Conservation (phyloP, 2,888 invertebrate genomes). For the Anaspis maculata region DNA sequence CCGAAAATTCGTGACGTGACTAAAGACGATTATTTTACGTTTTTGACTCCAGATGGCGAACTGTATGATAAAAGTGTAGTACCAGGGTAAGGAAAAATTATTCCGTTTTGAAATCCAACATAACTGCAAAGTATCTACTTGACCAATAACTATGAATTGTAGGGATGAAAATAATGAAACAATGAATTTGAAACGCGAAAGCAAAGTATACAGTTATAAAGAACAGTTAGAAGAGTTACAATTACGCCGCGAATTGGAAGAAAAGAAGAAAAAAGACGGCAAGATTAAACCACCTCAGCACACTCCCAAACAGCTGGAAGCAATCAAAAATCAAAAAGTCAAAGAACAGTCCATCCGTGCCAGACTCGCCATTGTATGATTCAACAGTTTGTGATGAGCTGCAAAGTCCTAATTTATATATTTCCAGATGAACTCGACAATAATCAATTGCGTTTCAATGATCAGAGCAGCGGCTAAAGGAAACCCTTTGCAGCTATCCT, state of each 20-base stretch:
- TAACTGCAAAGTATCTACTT: no score
- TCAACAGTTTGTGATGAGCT: no score
- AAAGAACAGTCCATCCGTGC: slow-evolving; percentile 75
- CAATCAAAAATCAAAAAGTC: slow-evolving; percentile 73
- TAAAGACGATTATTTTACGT: slow-evolving; percentile 72
- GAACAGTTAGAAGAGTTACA: slow-evolving; percentile 94
- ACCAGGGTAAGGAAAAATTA: slow-evolving; percentile 43
- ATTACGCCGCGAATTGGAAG: slow-evolving; percentile 84
- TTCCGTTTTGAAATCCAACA: neutral
- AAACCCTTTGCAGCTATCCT: slow-evolving; percentile 45
- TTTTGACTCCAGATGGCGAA: slow-evolving; percentile 78
- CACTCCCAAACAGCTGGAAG: slow-evolving; percentile 87
- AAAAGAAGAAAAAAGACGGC: slow-evolving; percentile 73
- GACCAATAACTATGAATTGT: slow-evolving; percentile 9
- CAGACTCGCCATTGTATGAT: slow-evolving; percentile 53
- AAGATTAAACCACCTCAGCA: slow-evolving; percentile 64
- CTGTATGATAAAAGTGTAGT: slow-evolving; percentile 83
- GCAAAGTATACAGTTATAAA: slow-evolving; percentile 92
- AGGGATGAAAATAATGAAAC: slow-evolving; percentile 45
- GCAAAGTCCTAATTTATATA: slow-evolving; percentile 2
- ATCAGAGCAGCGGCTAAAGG: slow-evolving; percentile 47
- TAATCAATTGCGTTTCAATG: slow-evolving; percentile 44
- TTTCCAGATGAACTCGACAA: slow-evolving; percentile 38
- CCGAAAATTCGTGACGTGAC: slow-evolving; percentile 62
- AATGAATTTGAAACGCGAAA: slow-evolving; percentile 88